A percentile compares a stretch with the other conserved stretches of the same genome.
These are phyloP conservation scores for Galerucella calmariensis DNA, from an alignment of 2,888 invertebrate species.

Conservation along the genomic window DNA sequence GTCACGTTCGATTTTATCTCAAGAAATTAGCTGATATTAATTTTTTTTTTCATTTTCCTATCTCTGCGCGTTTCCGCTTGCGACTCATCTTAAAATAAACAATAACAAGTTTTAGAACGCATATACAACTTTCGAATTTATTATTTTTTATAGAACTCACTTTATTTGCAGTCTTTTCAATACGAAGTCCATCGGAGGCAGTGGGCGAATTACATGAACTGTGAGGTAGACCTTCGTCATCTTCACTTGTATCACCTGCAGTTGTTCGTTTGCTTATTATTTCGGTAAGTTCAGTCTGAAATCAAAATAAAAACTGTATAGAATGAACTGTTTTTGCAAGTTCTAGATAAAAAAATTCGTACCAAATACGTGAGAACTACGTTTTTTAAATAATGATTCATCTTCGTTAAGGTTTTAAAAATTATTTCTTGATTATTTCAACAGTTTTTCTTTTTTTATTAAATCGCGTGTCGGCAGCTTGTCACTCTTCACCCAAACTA, in stretches of 20 bases:
- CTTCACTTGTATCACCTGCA: slow-evolving; percentile 75
- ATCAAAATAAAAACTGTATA: slow-evolving; percentile 45
- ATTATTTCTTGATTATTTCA: too few relatives aligned
- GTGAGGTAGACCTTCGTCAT: slow-evolving; percentile 79
- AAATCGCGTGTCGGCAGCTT: too few relatives aligned
- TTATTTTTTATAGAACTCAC: slow-evolving; percentile 50
- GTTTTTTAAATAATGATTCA: too few relatives aligned
- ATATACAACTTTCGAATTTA: background rate
- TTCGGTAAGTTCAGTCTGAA: slow-evolving; percentile 80
- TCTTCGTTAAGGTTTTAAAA: too few relatives aligned
- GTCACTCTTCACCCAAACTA: background rate
- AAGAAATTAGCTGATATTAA: background rate
- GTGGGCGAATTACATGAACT: slow-evolving; percentile 78
- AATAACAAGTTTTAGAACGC: background rate
- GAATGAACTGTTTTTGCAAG: background rate
- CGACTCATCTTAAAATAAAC: background rate
- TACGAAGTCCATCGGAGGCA: slow-evolving; percentile 64
- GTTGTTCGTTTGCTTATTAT: slow-evolving; percentile 75
- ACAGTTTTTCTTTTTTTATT: too few relatives aligned
- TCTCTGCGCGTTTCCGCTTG: background rate
- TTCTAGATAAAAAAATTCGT: too few relatives aligned
- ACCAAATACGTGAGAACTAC: too few relatives aligned
- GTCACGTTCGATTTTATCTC: slow-evolving; percentile 4
- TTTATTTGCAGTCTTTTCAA: slow-evolving; percentile 64
- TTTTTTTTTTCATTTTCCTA: background rate